Evolutionary conservation across 1,140 invertebrate species (phyloP), one percentile per base, ranked within the genome.

Genomic region (Pantala flavescens): DNA sequence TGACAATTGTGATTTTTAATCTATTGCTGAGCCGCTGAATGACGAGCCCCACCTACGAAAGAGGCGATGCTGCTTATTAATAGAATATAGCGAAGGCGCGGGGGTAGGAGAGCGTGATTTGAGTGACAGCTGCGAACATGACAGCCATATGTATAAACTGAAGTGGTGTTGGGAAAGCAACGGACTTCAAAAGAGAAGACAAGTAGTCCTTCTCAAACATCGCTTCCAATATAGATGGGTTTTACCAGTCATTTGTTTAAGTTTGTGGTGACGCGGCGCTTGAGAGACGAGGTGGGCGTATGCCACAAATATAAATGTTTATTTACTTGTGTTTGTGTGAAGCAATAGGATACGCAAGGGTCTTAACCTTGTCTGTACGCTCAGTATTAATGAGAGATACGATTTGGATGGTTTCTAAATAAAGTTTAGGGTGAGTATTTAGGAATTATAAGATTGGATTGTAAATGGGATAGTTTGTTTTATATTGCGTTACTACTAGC

Each of bases 111-210:
- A 21, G 49, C 12, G 49, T 63, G 49, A 63, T 63, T 63, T 63
- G 49, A 63, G 16, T 63, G 49, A 63, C 49, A 63, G 49, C 49
- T 63, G 49, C n/a, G 12, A 63, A 63, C 49, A 63, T 63, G 49
- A 63, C 49, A 63, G 49, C 49, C 49, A 63, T 63, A 63, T 63
- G 49, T 63, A 63, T 63, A 63, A 63, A 63, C 49, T 63, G 49
- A 21, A 63, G 49, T 21, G 14, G 49, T 21, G 49, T 63, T 19
- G 49, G 43, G 28, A 63, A 63, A 63, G 49, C 49, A 63, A 14
- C 12, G 49, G 49, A 21, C 49, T 63, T 63, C 49, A 63, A 63
- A 63, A 63, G 49, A 63, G 49, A 63, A 63, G 49, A 63, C 49
- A 63, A 63, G 49, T 63, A 63, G 49, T 63, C n/a, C n/a, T 21